A percentile compares a stretch with the other conserved stretches of the same genome.
Conservation (phyloP, 1,140 invertebrate species). For the Acyrthosiphon pisum region DNA sequence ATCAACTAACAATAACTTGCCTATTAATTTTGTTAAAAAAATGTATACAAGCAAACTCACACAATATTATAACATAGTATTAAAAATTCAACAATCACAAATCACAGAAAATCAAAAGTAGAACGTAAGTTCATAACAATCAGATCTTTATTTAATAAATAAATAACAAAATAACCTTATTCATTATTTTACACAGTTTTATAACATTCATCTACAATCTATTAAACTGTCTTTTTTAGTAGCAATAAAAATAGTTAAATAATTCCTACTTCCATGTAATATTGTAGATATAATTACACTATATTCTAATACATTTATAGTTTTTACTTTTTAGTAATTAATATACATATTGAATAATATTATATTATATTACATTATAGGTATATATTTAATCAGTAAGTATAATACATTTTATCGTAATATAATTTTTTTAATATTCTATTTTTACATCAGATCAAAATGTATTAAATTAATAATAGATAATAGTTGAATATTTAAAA, state of each 20-base stretch:
- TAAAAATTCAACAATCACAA: neutral
- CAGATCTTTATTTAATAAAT: neutral
- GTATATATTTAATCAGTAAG: neutral
- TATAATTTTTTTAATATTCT: neutral
- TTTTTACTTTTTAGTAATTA: neutral
- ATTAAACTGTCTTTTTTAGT: neutral
- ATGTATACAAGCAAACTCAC: neutral
- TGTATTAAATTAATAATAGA: neutral
- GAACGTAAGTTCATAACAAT: neutral
- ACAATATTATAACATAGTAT: neutral
- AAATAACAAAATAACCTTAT: slow-evolving; percentile 6
- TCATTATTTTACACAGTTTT: neutral
- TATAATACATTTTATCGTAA: neutral
- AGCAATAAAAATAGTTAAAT: neutral
- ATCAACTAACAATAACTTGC: neutral
- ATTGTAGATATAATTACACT: neutral
- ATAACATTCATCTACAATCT: neutral
- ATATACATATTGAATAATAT: neutral
- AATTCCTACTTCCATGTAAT: neutral
- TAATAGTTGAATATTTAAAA: neutral
- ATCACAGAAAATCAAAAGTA: slow-evolving; percentile 11
- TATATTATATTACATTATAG: neutral
- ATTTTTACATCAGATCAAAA: neutral
- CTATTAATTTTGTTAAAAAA: neutral
- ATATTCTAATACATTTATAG: neutral